Base-by-base conservation (phyloP, 2,113 vertebrate species). In the Oreochromis niloticus region DNA sequence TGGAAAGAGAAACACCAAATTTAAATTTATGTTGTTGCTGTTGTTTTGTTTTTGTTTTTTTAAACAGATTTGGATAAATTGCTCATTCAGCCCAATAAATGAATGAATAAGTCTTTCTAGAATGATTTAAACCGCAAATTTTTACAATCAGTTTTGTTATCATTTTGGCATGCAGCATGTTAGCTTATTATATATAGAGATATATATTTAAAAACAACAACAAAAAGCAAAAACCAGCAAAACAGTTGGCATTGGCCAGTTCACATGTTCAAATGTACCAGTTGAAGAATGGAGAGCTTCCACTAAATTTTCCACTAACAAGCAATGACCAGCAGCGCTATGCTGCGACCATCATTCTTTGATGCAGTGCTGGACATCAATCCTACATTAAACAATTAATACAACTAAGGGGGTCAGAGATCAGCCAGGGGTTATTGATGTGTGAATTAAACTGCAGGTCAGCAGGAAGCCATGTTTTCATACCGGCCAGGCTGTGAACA, bases 401-500 rank as follows among this genome's bases (percentile, higher is more conserved):
- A 89, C 92, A 93, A 93, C 87, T 59, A 50, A 81, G 93, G 91
- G 90, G 96, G 95, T 96, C 95, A 96, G 91, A 95, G 96, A 93
- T 96, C 95, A 94, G 93, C 90, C 84, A 66, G 89, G 88, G 95
- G 92, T 95, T 96, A 96, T 95, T 95, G 96, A 95, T 93, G 93
- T 93, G 91, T 96, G 95, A 96, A 96, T 97, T 96, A 97, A 96
- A 96, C 88, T 96, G 96, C 95, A 89, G 93, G 95, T 97, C 96
- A 97, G 95, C 96, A 96, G 95, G 95, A 96, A 95, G 95, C 94
- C 90, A 93, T 94, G 95, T 94, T 95, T 94, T 95, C 94, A 96
- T 94, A 94, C 89, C 10, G 88, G 89, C 91, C 88, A 17, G 84
- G 79, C 75, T 80, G 12, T 34, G 92, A 94, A 96, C 93, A 95